These are phyloP conservation scores for Corythoichthys intestinalis DNA, from an alignment of 2,113 vertebrate species.

Conservation along the genomic window DNA sequence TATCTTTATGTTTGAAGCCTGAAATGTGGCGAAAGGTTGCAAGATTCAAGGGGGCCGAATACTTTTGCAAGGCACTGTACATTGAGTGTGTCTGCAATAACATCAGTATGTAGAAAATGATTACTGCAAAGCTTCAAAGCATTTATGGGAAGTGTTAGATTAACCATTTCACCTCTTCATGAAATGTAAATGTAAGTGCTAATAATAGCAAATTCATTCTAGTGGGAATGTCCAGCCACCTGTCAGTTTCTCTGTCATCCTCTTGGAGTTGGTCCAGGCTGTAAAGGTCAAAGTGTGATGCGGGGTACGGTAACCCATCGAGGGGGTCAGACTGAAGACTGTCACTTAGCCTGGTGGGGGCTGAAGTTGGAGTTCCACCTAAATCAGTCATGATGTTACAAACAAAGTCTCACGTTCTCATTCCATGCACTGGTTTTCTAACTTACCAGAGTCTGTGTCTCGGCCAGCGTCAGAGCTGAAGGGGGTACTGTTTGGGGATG, in stretches of 20 bases:
- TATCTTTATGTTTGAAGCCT: too few species aligned
- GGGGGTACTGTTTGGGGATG: slow-evolving; percentile 61
- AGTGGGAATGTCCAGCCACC: slow-evolving; percentile 61
- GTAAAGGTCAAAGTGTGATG: slow-evolving; percentile 78
- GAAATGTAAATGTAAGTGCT: background rate
- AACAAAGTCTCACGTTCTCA: background rate
- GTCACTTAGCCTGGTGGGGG: slow-evolving; percentile 75
- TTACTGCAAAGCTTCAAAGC: background rate
- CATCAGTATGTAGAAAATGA: background rate
- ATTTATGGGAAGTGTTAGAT: background rate
- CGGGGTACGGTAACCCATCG: slow-evolving; percentile 74
- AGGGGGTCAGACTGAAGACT: slow-evolving; percentile 71
- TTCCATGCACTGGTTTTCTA: background rate
- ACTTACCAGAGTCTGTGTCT: slow-evolving; percentile 66
- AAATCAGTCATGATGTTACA: background rate
- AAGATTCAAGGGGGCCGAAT: too few species aligned
- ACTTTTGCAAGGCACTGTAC: too few species aligned
- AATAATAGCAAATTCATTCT: background rate
- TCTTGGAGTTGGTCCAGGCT: slow-evolving; percentile 85
- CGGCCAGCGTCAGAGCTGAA: slow-evolving; percentile 73
- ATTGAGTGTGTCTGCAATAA: background rate
- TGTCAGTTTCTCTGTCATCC: slow-evolving; percentile 87
- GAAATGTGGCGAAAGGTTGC: too few species aligned
- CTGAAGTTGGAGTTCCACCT: slow-evolving; percentile 48
- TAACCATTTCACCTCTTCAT: background rate